These are phyloP conservation scores for Dendrolimus pini DNA, from an alignment of 2,888 invertebrate genomes.

Conservation along the genomic window DNA sequence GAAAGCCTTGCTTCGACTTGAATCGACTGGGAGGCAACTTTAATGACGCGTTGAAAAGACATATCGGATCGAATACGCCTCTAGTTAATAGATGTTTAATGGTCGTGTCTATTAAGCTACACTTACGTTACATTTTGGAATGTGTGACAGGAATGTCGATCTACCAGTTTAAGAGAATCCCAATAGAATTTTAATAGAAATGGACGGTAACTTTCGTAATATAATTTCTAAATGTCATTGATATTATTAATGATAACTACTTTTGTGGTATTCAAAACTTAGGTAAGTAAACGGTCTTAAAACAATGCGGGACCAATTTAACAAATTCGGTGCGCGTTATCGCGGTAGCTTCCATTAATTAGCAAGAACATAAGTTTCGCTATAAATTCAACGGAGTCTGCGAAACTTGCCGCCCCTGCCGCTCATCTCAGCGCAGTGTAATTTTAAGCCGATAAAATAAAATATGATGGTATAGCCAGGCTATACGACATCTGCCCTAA, in stretches of 20 bases:
- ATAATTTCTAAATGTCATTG: no score
- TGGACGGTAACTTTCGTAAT: no score
- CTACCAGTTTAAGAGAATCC: not conserved
- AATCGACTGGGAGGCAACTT: constrained; percentile 52
- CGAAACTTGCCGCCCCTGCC: constrained; percentile 58
- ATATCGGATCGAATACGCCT: constrained; percentile 34
- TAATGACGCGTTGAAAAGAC: constrained; percentile 48
- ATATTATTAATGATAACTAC: no score
- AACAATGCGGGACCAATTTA: constrained; percentile 58
- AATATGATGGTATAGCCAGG: constrained; percentile 58
- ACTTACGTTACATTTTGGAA: constrained; percentile 3
- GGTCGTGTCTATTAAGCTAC: constrained; percentile 10
- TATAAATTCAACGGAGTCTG: constrained; percentile 65
- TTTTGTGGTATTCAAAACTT: no score
- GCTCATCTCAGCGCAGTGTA: constrained; percentile 56
- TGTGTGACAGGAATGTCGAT: constrained; percentile 1
- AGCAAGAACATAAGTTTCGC: constrained; percentile 70
- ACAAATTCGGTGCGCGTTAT: constrained; percentile 43
- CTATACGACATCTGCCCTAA: constrained; percentile 55
- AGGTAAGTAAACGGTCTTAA: constrained; percentile 32
- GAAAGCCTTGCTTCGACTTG: constrained; percentile 45
- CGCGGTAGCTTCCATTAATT: constrained; percentile 69
- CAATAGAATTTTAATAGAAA: not conserved
- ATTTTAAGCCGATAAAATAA: constrained; percentile 72
- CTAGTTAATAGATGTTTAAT: constrained; percentile 25